A percentile compares a stretch with the other conserved stretches of the same genome.
phyloP scores from a whole-genome alignment of 2,888 invertebrate genomes.

The Dorcus hopei region DNA sequence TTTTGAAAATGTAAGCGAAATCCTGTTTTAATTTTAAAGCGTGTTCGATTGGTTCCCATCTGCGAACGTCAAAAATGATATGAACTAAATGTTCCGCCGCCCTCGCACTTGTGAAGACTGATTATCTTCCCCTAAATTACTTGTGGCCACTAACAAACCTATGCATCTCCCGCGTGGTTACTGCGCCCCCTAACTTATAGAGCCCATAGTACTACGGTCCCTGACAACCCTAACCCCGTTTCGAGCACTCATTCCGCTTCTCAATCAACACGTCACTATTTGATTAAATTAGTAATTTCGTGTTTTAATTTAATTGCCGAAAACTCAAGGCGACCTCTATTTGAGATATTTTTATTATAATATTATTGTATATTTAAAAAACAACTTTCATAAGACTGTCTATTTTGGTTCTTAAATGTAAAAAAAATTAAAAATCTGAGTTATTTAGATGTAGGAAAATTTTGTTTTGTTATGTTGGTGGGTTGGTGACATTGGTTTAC shows the following conservation, averaged over 20 bases:
- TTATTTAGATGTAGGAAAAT: no score
- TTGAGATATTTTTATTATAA: no score
- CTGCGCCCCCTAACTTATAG: slow-evolving; percentile 25
- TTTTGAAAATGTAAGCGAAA: neutral
- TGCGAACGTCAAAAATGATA: slow-evolving; percentile 28
- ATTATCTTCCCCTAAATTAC: slow-evolving; percentile 35
- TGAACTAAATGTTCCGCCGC: slow-evolving; percentile 29
- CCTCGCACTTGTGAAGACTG: slow-evolving; percentile 30
- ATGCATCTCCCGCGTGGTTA: slow-evolving; percentile 27
- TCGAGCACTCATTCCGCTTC: slow-evolving; percentile 5
- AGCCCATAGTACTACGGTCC: slow-evolving; percentile 1
- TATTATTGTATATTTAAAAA: no score
- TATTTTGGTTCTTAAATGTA: no score
- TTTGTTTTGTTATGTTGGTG: no score
- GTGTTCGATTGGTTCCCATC: slow-evolving; percentile 16
- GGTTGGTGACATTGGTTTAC: no score
- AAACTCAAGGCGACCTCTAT: no score
- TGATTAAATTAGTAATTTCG: slow-evolving; percentile 3
- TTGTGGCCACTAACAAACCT: slow-evolving; percentile 35
- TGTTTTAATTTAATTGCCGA: slow-evolving; percentile 1
- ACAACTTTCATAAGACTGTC: no score
- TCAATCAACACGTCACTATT: slow-evolving; percentile 10
- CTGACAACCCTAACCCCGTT: slow-evolving; percentile 9
- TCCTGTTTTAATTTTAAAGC: slow-evolving; percentile 5
- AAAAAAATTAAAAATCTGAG: no score